These are phyloP conservation scores for Ophion obscuratus DNA, from an alignment of 2,888 invertebrate genomes.

Conservation along the genomic window DNA sequence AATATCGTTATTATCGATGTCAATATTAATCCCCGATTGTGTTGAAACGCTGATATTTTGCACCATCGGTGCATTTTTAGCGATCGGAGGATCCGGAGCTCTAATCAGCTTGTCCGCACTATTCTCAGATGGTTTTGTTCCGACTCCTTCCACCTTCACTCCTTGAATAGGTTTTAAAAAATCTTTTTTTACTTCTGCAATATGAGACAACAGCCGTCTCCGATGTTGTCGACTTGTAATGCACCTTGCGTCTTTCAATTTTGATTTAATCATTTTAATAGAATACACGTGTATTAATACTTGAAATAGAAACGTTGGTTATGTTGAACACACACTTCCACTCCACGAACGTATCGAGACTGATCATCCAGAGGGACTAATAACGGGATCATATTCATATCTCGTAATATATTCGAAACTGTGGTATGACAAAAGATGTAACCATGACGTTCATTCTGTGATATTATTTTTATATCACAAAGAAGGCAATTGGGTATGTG, in stretches of 20 bases:
- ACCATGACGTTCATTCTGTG: slow-evolving; percentile 10
- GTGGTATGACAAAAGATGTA: slow-evolving; percentile 4
- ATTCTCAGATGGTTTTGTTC: slow-evolving; percentile 5
- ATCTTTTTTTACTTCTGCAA: not conserved
- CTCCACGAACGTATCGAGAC: not conserved
- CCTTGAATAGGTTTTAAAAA: not conserved
- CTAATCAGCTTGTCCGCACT: slow-evolving; percentile 2
- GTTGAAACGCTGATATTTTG: slow-evolving; percentile 3
- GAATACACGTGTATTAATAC: not conserved
- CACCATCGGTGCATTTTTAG: not conserved
- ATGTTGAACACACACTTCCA: slow-evolving; percentile 5
- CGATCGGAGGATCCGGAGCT: slow-evolving; percentile 5
- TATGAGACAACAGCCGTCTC: slow-evolving; percentile 2
- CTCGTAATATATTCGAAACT: slow-evolving; percentile 16
- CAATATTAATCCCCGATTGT: not conserved
- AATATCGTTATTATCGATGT: slow-evolving; percentile 2
- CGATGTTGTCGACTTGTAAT: slow-evolving; percentile 1
- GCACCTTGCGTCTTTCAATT: not conserved
- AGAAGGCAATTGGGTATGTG: not conserved
- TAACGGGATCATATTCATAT: slow-evolving; percentile 4
- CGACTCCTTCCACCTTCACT: not conserved
- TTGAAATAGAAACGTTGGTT: not conserved
- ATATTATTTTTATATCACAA: slow-evolving; percentile 4
- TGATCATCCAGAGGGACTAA: slow-evolving; percentile 1
- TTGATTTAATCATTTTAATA: not conserved